Evolutionary conservation across 2,113 vertebrate genomes (phyloP), one percentile per base, ranked within the genome.

Genomic region (Prionailurus viverrinus): DNA sequence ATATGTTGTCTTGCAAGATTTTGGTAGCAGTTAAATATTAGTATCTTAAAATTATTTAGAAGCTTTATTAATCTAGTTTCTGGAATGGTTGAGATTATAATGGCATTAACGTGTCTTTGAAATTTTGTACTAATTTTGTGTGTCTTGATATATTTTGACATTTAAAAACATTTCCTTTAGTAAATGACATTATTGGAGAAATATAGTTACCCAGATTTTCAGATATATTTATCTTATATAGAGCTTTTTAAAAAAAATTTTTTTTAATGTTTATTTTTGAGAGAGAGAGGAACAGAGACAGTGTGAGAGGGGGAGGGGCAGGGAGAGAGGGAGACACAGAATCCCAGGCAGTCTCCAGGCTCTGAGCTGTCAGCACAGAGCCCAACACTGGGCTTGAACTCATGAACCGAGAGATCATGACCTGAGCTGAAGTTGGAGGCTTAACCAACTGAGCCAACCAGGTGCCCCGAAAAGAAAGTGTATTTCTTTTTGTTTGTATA

Each of bases 21-120:
- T 86, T 41, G 51, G 53, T 84, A 82, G 21, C 63, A 63, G 51
- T 80, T 89, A 53, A 87, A 45, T 74, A 55, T 65, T 84, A 51
- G 55, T 29, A 53, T 91, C 41, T 83, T 87, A 53, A 86, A 96
- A 94, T n/a, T 71, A 90, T 36, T 81, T 83, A 76, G 41, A 94
- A 93, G 48, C 39, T 3, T 89, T 89, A 91, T 19, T 39, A 36
- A 16, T n/a, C 11, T 73, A 39, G 14, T 81, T 39, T 92, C 39
- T 85, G 11, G 3, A 69, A 83, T 85, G 48, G 1, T 68, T 53
- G 58, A 76, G 92, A 36, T 78, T 63, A 79, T 89, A 66, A 39
- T 92, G n/a, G 66, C 66, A 69, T 69, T 69, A 81, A 39, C 12
- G n/a, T 3, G 33, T 69, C 29, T 27, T 84, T 71, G 58, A 68